Evolutionary conservation across 1,140 invertebrate genomes (phyloP), one percentile per base, ranked within the genome.

Genomic region (Marisa cornuarietis): DNA sequence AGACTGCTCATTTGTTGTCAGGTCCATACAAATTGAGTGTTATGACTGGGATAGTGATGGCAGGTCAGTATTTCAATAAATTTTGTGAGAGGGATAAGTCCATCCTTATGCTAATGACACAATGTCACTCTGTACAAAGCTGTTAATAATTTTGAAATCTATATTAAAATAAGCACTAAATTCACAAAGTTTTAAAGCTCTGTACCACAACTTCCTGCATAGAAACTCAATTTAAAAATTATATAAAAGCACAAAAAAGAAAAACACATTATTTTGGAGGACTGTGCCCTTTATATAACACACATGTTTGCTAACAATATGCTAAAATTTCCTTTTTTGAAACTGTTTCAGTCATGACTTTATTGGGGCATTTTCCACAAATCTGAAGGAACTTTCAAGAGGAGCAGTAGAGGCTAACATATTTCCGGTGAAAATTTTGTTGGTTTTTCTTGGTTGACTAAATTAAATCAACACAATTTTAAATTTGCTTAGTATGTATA

Each of bases 11-110:
- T 58, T 24, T 20, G 16, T 77, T 31, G 61, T 22, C 79, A 81
- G 79, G 51, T 72, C 79, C 24, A 65, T 81, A 24, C 74, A 90
- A 83, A 86, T 93, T 76, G 91, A 92, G 84, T 91, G 91, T 61
- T 91, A 85, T 85, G 92, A 93, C 86, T 93, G 91, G 91, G 89
- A 93, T 79, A 88, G 83, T 77, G 90, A 92, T 88, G 91, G 91
- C 71, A 85, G 84, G 88, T 90, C 81, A 79, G 84, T 82, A 51
- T 52, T 63, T 54, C 54, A 58, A 24, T 42, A 72, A 68, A 24
- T 16, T 24, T 54, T 49, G 18, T 75, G 24, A 42, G 31, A 42
- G 31, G 6, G 31, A 42, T 42, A 42, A 42, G 6, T 42, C 31
- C 31, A 4, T 42, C 31, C 31, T 42, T 42, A 42, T 42, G 31